These are phyloP conservation scores for Eptatretus atami DNA, from an alignment of 2,797 vertebrate genomes.

Conservation along the genomic window DNA sequence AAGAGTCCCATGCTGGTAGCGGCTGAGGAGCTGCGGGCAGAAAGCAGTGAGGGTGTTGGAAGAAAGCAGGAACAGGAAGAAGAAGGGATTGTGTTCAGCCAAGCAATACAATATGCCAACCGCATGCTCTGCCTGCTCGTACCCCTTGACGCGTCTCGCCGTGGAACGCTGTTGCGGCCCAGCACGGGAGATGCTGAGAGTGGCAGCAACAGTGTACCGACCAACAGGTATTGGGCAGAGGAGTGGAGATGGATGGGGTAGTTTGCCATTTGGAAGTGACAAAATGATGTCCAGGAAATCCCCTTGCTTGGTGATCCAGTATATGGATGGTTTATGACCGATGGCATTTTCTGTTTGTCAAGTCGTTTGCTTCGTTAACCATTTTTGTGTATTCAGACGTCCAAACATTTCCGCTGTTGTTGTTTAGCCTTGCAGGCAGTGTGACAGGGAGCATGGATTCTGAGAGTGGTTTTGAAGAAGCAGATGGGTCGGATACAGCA, in stretches of 20 bases:
- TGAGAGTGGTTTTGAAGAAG: slow-evolving; percentile 87
- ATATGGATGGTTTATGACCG: slow-evolving; percentile 9
- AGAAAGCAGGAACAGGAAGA: slow-evolving; percentile 64
- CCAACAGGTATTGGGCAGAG: slow-evolving; percentile 32
- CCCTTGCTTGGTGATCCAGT: slow-evolving; percentile 9
- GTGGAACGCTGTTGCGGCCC: slow-evolving; percentile 25
- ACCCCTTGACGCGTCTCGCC: slow-evolving; percentile 42
- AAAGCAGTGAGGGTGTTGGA: slow-evolving; percentile 49
- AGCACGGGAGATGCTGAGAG: slow-evolving; percentile 77
- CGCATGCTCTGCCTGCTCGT: slow-evolving; percentile 90
- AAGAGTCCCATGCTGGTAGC: slow-evolving; percentile 83
- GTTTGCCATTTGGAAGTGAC: background rate
- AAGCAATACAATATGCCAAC: slow-evolving; percentile 91
- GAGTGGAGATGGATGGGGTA: background rate
- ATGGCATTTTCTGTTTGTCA: slow-evolving; percentile 7
- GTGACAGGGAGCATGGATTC: slow-evolving; percentile 94
- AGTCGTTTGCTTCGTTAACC: slow-evolving; percentile 3
- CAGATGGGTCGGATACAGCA: slow-evolving; percentile 56
- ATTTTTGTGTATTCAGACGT: background rate
- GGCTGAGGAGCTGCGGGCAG: slow-evolving; percentile 49
- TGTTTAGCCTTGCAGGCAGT: slow-evolving; percentile 60
- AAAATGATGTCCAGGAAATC: slow-evolving; percentile 2
- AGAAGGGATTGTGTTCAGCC: slow-evolving; percentile 88
- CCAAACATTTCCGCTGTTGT: slow-evolving; percentile 10
- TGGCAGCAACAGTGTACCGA: slow-evolving; percentile 85